Evolutionary conservation across 2,888 invertebrate species (phyloP).

Genomic region (Marronus borbonicus): DNA sequence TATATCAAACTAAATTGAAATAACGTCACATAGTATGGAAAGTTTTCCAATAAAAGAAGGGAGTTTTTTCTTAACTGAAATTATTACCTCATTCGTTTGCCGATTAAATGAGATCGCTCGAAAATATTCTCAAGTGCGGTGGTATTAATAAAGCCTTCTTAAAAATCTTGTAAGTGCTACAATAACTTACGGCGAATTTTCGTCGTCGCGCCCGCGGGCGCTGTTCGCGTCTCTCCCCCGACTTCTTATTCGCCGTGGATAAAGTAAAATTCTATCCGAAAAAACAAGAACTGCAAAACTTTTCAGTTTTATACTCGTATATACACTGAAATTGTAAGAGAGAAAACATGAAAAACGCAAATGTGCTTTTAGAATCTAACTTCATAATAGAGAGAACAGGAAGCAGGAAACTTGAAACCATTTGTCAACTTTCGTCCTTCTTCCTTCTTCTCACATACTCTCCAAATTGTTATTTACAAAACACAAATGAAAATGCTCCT

Average conservation of each 20-base stretch:
- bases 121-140: slow-evolving; percentile 34
- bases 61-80: slow-evolving; percentile 38
- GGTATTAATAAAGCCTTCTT: slow-evolving; percentile 40
- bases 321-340: slow-evolving; percentile 41
- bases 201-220: slow-evolving; percentile 13
- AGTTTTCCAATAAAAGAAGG: slow-evolving; percentile 38
- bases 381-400: slow-evolving; percentile 55
- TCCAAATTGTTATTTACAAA: slow-evolving; percentile 44
- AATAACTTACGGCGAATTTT: slow-evolving; percentile 38
- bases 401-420: slow-evolving; percentile 55
- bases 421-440: slow-evolving; percentile 57
- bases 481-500: slow-evolving; percentile 28
- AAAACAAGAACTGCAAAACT: slow-evolving; percentile 55
- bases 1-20: slow-evolving; percentile 43
- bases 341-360: slow-evolving; percentile 56
- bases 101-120: slow-evolving; percentile 39
- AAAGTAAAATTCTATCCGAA: slow-evolving; percentile 54
- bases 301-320: slow-evolving; percentile 50
- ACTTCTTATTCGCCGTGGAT: slow-evolving; percentile 27
- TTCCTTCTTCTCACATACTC: slow-evolving; percentile 51
- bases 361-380: slow-evolving; percentile 56
- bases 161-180: slow-evolving; percentile 39
- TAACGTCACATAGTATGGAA: slow-evolving; percentile 32
- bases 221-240: slow-evolving; percentile 7
- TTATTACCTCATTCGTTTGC: slow-evolving; percentile 46